phyloP scores from a whole-genome alignment of 2,797 vertebrate genomes.

The Arnoldichthys spilopterus region DNA sequence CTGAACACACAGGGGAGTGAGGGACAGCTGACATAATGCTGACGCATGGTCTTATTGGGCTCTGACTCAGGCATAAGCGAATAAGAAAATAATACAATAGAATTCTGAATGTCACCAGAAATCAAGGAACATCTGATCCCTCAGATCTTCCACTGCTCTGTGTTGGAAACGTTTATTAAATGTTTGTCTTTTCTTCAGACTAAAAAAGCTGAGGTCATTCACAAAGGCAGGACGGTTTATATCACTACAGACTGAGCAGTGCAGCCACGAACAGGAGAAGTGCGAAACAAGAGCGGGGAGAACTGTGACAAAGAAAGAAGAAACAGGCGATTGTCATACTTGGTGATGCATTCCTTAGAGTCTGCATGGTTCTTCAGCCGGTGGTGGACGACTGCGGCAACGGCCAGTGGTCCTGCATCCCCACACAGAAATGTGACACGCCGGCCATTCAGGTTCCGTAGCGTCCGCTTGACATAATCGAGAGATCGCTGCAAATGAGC shows the following conservation, averaged over 20 bases:
- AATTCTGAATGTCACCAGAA: neutral
- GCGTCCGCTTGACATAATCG: conserved; percentile 90
- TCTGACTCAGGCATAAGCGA: conserved; percentile 1
- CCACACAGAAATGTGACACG: conserved; percentile 95
- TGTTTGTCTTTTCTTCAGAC: neutral
- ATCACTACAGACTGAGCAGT: too few relatives aligned
- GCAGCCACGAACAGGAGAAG: neutral
- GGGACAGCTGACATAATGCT: neutral
- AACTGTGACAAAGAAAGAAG: neutral
- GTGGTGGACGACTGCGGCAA: conserved; percentile 91
- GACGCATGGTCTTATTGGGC: conserved; percentile 5
- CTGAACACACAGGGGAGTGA: neutral
- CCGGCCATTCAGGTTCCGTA: conserved; percentile 90
- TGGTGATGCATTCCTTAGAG: conserved; percentile 88
- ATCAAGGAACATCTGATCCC: neutral
- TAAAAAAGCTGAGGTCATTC: neutral
- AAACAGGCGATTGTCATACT: conserved; percentile 74
- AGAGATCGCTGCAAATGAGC: conserved; percentile 88
- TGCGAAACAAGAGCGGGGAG: neutral
- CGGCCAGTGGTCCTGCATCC: conserved; percentile 91
- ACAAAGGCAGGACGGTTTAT: neutral
- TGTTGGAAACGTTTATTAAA: neutral
- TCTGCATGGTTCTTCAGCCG: conserved; percentile 84
- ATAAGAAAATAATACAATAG: conserved; percentile 17
- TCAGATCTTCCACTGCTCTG: neutral